Percentiles rank a stretch among this genome's conserved stretches.
Conservation (phyloP, 1,140 invertebrate genomes). For the Aphis gossypii region DNA sequence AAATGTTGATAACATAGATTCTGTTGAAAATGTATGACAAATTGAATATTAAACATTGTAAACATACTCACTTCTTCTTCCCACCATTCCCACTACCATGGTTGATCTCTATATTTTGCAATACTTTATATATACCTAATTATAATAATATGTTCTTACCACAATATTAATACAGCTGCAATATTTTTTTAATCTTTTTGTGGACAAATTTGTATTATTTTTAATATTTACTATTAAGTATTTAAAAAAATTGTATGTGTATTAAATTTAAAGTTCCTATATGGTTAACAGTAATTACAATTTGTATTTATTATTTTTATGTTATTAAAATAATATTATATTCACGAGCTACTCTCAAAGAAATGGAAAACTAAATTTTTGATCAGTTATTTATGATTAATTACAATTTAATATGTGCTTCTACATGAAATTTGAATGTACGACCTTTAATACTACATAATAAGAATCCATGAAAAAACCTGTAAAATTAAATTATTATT, state of each 20-base stretch:
- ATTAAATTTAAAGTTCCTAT: slow-evolving; percentile 51
- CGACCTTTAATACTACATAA: neutral
- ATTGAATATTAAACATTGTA: neutral
- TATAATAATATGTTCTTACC: slow-evolving; percentile 34
- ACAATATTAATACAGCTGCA: neutral
- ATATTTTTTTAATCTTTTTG: slow-evolving; percentile 16
- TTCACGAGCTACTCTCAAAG: neutral
- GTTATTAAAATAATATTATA: slow-evolving; percentile 3
- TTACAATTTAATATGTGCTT: neutral
- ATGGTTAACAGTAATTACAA: neutral
- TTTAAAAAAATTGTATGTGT: slow-evolving; percentile 6
- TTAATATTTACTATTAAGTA: neutral
- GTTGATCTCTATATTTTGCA: slow-evolving; percentile 46
- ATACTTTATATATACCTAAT: neutral
- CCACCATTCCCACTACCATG: neutral
- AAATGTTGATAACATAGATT: neutral
- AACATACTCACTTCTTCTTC: neutral
- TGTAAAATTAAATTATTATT: slow-evolving; percentile 25
- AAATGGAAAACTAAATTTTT: neutral
- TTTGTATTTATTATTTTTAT: slow-evolving; percentile 25
- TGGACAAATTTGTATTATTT: slow-evolving; percentile 27
- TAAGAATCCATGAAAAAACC: neutral
- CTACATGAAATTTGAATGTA: neutral
- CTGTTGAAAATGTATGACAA: neutral
- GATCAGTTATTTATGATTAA: neutral